Percentiles rank a stretch among this genome's conserved stretches.
Conservation (phyloP, 1,140 invertebrate genomes). For the Gonioctena quinquepunctata region DNA sequence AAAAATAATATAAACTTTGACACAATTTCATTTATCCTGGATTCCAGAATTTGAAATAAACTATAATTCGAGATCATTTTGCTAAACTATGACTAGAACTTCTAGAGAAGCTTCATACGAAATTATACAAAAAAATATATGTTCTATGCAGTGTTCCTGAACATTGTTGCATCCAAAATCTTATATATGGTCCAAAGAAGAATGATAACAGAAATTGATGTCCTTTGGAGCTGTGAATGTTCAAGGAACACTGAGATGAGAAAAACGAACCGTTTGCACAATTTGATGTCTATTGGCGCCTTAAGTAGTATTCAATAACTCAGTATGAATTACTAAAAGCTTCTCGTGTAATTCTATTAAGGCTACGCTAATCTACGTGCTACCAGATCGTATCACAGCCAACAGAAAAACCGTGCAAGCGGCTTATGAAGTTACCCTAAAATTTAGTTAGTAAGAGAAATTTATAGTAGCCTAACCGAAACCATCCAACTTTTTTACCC, state of each 20-base stretch:
- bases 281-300: neutral
- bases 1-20: too few species aligned
- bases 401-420: slow-evolving; percentile 1
- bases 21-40: too few species aligned
- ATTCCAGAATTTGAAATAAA: too few species aligned
- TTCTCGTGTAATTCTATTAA: neutral
- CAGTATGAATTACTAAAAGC: neutral
- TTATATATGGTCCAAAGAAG: too few species aligned
- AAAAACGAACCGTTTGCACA: neutral
- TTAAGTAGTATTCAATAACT: neutral
- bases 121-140: too few species aligned
- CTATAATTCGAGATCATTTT: too few species aligned
- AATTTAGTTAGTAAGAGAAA: slow-evolving; percentile 7
- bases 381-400: neutral
- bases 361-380: neutral
- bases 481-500: slow-evolving; percentile 20
- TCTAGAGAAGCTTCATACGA: too few species aligned
- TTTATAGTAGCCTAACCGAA: neutral
- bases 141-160: too few species aligned
- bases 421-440: neutral
- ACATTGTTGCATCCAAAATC: too few species aligned
- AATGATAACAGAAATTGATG: too few species aligned
- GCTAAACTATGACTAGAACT: too few species aligned
- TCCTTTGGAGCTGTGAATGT: too few species aligned
- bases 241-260: neutral